A percentile compares a stretch with the other conserved stretches of the same genome.
Evolutionary conservation across 2,888 invertebrate genomes (phyloP).

Genomic region (Drosophila testacea): DNA sequence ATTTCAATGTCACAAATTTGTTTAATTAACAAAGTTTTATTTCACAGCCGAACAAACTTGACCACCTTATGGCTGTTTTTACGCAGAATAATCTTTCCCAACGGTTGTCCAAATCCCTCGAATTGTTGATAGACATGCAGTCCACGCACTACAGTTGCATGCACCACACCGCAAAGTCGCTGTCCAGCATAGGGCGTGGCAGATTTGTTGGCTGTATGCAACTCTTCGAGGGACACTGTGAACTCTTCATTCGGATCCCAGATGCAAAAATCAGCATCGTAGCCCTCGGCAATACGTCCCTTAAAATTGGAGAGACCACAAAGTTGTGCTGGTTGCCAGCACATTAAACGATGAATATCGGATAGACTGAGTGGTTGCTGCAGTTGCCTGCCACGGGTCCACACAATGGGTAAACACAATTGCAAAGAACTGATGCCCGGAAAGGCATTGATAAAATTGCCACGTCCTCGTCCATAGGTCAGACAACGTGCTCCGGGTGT

Average conservation of each 20-base stretch:
- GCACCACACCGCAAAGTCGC: conserved; percentile 87
- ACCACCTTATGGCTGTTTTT: conserved; percentile 82
- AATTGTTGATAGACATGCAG: conserved; percentile 86
- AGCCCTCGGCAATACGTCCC: conserved; percentile 87
- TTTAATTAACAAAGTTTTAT: conserved; percentile 58
- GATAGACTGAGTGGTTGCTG: conserved; percentile 76
- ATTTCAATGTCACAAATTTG: conserved; percentile 21
- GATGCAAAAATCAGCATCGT: conserved; percentile 90
- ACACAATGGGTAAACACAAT: conserved; percentile 89
- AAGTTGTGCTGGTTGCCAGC: conserved; percentile 87
- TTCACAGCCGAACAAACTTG: conserved; percentile 70
- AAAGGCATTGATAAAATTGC: conserved; percentile 90
- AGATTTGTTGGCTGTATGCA: conserved; percentile 89
- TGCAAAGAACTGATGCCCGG: conserved; percentile 91
- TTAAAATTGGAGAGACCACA: conserved; percentile 88
- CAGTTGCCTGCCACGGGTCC: conserved; percentile 86
- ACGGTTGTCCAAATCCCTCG: conserved; percentile 84
- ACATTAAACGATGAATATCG: conserved; percentile 87
- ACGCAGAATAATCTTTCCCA: conserved; percentile 83
- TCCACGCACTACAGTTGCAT: conserved; percentile 89
- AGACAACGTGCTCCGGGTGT: conserved; percentile 88
- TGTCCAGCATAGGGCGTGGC: conserved; percentile 89
- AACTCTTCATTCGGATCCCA: conserved; percentile 89
- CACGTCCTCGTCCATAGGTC: conserved; percentile 84
- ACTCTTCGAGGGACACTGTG: conserved; percentile 86